Percentiles rank a stretch among this genome's conserved stretches.
phyloP scores from a whole-genome alignment of 2,888 invertebrate genomes.

The Phyllotreta striolata region DNA sequence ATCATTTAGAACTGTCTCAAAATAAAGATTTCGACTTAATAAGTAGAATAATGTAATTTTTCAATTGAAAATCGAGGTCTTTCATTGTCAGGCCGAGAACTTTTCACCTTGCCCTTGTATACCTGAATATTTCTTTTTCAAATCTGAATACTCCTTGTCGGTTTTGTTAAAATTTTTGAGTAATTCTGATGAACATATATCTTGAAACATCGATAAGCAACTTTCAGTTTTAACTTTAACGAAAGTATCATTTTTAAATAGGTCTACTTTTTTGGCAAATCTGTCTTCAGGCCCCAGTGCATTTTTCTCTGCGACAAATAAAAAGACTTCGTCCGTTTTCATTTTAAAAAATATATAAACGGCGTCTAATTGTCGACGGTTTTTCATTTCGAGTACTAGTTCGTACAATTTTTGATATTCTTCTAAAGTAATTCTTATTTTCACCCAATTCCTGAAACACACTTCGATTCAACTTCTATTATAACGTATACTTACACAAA shows the following conservation, averaged over 20 bases:
- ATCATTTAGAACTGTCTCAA: no score
- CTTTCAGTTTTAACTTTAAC: conserved; percentile 32
- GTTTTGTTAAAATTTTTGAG: conserved; percentile 33
- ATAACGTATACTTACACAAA: neutral
- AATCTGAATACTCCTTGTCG: conserved; percentile 43
- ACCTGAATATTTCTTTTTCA: conserved; percentile 43
- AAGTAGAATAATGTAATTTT: no score
- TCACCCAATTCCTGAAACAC: conserved; percentile 47
- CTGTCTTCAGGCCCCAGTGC: conserved; percentile 46
- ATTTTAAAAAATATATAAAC: conserved; percentile 51
- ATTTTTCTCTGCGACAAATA: conserved; percentile 46
- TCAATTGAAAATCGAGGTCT: no score
- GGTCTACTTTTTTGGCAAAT: conserved; percentile 41
- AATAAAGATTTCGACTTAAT: no score
- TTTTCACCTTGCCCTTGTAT: no score
- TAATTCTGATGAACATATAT: conserved; percentile 35
- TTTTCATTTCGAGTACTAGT: conserved; percentile 46
- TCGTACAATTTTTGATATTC: conserved; percentile 48
- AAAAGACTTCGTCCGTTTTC: conserved; percentile 50
- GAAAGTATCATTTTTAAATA: conserved; percentile 44
- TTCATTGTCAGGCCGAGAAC: no score
- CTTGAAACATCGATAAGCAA: conserved; percentile 40
- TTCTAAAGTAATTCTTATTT: conserved; percentile 50
- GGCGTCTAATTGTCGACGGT: conserved; percentile 43
- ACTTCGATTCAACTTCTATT: neutral